Evolutionary conservation across 37 sponge, comb jelly and placozoan genomes (phyloP), one percentile per base, ranked within the genome.

Genomic region (Oopsacas minuta): DNA sequence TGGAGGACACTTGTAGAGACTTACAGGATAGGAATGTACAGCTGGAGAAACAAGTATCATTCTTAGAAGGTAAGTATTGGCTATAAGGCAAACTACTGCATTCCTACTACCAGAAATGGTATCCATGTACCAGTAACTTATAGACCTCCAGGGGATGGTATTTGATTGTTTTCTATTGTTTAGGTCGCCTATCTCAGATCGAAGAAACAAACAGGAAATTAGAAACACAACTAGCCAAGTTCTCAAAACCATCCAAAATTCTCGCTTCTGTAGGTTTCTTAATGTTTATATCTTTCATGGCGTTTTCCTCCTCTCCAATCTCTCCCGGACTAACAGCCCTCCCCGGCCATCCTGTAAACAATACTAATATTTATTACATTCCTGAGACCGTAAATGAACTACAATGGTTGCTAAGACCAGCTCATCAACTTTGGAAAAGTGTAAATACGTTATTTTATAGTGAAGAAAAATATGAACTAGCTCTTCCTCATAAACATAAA

Each of bases 161-260:
- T n/a, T n/a, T n/a, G n/a, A n/a, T n/a, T n/a, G n/a, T n/a, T n/a
- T n/a, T n/a, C n/a, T n/a, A n/a, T n/a, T n/a, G 28, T n/a, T 10
- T n/a, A 61, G 75, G 75, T 3, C 75, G 75, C 7, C 75, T 61
- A 7, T 61, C 75, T 12, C 75, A 61, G 75, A 10, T 61, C 3
- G 75, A 61, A n/a, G 75, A 61, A 3, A 61, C 75, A n/a, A 61
- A 61, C 30, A n/a, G 75, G 28, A 61, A 61, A n/a, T n/a, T 61
- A 34, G 75, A 61, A n/a, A 3, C 75, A 32, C 7, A 12, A 34
- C 30, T 61, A 3, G 20, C 75, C 30, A 61, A 61, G 28, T 61
- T 61, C 75, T 61, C 75, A 7, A 61, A n/a, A 12, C 75, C 75
- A 32, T 61, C 75, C 28, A 61, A 61, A 34, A 34, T 61, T 34